These are phyloP conservation scores for Nannoperca obscura DNA, from an alignment of 2,797 vertebrate species.

Conservation along the genomic window DNA sequence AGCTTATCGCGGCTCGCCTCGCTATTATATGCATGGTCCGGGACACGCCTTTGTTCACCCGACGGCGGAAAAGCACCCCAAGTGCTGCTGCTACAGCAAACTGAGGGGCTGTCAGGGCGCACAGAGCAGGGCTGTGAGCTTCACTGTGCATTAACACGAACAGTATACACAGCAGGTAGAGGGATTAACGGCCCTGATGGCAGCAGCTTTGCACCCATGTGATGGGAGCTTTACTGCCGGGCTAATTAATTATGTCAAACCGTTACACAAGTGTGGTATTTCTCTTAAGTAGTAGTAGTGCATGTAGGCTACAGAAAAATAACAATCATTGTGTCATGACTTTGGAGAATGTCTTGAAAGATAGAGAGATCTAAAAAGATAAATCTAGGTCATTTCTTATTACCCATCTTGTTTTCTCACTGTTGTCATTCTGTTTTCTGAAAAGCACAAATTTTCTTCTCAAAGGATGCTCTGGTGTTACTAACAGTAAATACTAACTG, in stretches of 20 bases:
- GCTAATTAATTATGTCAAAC: slow-evolving; percentile 60
- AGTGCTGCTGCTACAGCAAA: neutral
- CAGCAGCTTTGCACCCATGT: slow-evolving; percentile 74
- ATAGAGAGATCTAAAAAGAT: neutral
- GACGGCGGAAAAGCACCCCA: neutral
- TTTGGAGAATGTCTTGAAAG: too few species aligned
- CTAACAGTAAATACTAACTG: neutral
- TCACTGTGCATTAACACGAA: neutral
- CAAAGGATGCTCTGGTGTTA: neutral
- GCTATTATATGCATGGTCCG: slow-evolving; percentile 54
- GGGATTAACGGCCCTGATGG: slow-evolving; percentile 63
- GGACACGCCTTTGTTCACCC: slow-evolving; percentile 67
- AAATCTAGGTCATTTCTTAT: neutral
- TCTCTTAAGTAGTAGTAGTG: neutral
- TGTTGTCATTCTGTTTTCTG: too few species aligned
- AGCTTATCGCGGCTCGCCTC: slow-evolving; percentile 8
- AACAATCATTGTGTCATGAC: fast-evolving
- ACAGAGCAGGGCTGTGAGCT: neutral
- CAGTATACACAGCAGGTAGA: neutral
- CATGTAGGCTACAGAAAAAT: too few species aligned
- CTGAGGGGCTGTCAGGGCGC: neutral
- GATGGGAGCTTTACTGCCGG: slow-evolving; percentile 63
- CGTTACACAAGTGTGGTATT: neutral
- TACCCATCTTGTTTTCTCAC: neutral
- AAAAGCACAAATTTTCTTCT: neutral